Base-by-base conservation (phyloP, 2,113 vertebrate species). In the Noturus placidus region DNA sequence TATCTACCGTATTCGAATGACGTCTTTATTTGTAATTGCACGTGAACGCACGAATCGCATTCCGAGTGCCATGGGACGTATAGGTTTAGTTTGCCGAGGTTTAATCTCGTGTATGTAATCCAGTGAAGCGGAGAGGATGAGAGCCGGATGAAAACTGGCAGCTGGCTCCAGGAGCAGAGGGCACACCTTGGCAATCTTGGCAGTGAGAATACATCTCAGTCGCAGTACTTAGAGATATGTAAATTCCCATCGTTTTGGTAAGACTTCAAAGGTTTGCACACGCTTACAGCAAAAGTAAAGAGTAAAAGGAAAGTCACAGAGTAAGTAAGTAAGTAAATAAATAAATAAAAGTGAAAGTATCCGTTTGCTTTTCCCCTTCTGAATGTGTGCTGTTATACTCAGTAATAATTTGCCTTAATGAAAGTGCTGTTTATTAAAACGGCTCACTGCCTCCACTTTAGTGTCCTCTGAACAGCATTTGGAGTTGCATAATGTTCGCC, bases 341-440 rank as follows among this genome's bases (percentile, higher is more conserved):
- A 2, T 54, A 35, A 74, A 25, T 11, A 17, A 35, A 70, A 19
- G 42, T 5, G 42, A 46, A 5, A 20, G 10, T 20, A 46, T 5
- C 38, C 5, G 74, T 78, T 78, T n/a, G 25, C 42, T 17, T 52
- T 13, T n/a, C 1, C 15, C 13, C 57, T 57, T 33, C 77, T 14
- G 52, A 30, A 30, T 0, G 33, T 25, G 54, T 59, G 1, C 9
- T 15, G 42, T 35, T 35, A 54, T 11, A 80, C 30, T 30, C 46
- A 14, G 20, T 76, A 42, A 77, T 52, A 2, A 78, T 30, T 30
- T 54, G 10, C 8, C 56, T 11, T 59, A 38, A 61, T 59, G 33
- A 38, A 61, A 59, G 79, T 5, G 56, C 56, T 59, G 54, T 81
- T 59, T 59, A 81, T 81, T 81, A 81, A 59, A 14, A 82, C 56